Conservation (phyloP, 2,113 vertebrate species). For the Polypterus bichir region DNA sequence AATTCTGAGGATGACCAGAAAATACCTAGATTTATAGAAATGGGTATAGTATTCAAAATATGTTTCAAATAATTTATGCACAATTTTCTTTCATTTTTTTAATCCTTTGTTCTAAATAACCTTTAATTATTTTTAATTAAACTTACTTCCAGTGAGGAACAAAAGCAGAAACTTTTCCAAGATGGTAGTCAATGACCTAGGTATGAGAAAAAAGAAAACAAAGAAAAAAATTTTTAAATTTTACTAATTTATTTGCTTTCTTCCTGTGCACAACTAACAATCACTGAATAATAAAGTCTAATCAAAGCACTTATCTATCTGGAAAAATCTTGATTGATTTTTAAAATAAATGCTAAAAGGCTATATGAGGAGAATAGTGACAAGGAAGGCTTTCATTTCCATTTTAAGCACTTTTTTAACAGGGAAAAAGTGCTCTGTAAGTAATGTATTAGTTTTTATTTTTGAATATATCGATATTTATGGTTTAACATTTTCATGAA, state of each 20-base stretch:
- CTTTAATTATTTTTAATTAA: conserved; percentile 30
- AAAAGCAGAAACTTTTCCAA: conserved; percentile 97
- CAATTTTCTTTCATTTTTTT: not conserved
- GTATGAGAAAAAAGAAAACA: conserved; percentile 55
- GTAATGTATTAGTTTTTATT: too few relatives aligned
- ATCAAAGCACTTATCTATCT: conserved; percentile 3
- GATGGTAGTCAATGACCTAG: conserved; percentile 75
- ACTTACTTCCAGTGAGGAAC: conserved; percentile 83
- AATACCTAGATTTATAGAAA: conserved; percentile 86
- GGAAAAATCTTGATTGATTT: too few relatives aligned
- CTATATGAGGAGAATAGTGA: too few relatives aligned
- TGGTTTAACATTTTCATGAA: too few relatives aligned
- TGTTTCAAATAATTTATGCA: conserved; percentile 30
- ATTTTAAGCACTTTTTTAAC: too few relatives aligned
- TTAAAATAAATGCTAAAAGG: too few relatives aligned
- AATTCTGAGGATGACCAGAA: conserved; percentile 89
- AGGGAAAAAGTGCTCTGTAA: too few relatives aligned
- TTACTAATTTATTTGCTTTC: conserved; percentile 39
- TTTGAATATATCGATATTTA: too few relatives aligned
- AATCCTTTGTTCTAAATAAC: not conserved
- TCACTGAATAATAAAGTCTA: conserved; percentile 19
- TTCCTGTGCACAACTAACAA: conserved; percentile 47
- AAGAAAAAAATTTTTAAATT: conserved; percentile 50
- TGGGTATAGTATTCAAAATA: conserved; percentile 75
- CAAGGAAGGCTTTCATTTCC: too few relatives aligned